Conservation (phyloP, 2,888 invertebrate species). For the Limenitis camilla region DNA sequence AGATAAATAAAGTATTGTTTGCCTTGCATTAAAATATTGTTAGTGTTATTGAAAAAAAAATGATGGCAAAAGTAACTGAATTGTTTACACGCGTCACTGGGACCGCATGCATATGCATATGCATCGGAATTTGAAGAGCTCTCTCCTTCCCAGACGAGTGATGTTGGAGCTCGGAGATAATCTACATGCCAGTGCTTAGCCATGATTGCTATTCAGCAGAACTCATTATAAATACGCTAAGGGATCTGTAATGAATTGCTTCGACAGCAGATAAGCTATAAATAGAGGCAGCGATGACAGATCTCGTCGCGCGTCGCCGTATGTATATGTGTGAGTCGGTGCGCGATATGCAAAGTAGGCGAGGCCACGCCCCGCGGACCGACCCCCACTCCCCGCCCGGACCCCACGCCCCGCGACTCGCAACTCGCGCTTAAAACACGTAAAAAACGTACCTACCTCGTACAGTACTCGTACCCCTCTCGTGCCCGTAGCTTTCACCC, state of each 20-base stretch:
- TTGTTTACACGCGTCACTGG: constrained; percentile 5
- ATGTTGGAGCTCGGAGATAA: background rate
- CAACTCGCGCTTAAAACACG: constrained; percentile 27
- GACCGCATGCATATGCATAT: background rate
- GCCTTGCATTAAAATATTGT: background rate
- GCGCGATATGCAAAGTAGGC: constrained; percentile 50
- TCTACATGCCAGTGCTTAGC: background rate
- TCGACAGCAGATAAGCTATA: no score
- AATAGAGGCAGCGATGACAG: no score
- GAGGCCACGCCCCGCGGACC: constrained; percentile 27
- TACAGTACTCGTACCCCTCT: constrained; percentile 37
- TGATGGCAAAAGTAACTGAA: constrained; percentile 4
- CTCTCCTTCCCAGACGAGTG: background rate
- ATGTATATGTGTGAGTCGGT: constrained; percentile 17
- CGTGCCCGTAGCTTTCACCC: constrained; percentile 14
- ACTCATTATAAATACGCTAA: no score
- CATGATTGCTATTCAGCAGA: background rate
- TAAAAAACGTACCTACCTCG: constrained; percentile 19
- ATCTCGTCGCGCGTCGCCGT: constrained; percentile 1
- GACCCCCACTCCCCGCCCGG: constrained; percentile 26
- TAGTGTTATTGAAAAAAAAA: background rate
- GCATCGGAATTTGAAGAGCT: background rate
- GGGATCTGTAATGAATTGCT: no score
- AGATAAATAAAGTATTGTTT: background rate
- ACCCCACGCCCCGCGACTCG: constrained; percentile 31